These are phyloP conservation scores for Drosophila murphyi DNA, from an alignment of 1,140 invertebrate species.

Conservation along the genomic window DNA sequence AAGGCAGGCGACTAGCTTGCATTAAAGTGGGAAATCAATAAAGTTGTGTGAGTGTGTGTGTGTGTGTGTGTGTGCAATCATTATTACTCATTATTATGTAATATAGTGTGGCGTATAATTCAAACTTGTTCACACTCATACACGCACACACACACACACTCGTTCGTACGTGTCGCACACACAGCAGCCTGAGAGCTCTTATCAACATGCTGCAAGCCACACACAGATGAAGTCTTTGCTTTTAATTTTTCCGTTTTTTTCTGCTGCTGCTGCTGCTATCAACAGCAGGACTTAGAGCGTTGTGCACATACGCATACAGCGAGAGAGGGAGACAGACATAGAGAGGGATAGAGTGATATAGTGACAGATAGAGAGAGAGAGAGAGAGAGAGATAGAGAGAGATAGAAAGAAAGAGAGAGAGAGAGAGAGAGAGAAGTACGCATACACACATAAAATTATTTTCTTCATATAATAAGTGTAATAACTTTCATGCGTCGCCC, in stretches of 20 bases:
- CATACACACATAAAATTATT: slow-evolving; percentile 71
- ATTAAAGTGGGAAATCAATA: slow-evolving; percentile 34
- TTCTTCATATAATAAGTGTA: slow-evolving; percentile 82
- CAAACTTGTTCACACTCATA: slow-evolving; percentile 44
- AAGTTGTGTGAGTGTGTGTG: not conserved
- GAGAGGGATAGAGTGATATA: no score
- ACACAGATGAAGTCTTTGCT: slow-evolving; percentile 76
- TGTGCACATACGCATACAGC: slow-evolving; percentile 1
- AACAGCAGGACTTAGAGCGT: slow-evolving; percentile 29
- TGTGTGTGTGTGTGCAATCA: slow-evolving; percentile 52
- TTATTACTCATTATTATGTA: slow-evolving; percentile 75
- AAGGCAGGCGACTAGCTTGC: slow-evolving; percentile 20
- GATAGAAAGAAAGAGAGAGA: no score
- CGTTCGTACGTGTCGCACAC: slow-evolving; percentile 34
- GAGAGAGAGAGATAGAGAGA: no score
- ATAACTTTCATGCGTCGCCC: slow-evolving; percentile 79
- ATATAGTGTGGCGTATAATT: slow-evolving; percentile 71
- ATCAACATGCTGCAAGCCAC: slow-evolving; percentile 73
- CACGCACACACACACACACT: not conserved
- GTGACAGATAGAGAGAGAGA: no score
- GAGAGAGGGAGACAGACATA: no score
- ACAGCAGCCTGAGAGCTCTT: slow-evolving; percentile 46
- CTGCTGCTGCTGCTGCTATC: slow-evolving; percentile 26
- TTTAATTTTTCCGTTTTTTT: slow-evolving; percentile 59
- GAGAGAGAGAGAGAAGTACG: not conserved